Percentiles rank a stretch among this genome's conserved stretches.
These are phyloP conservation scores for Bombus vancouverensis DNA, from an alignment of 1,140 invertebrate genomes.

Conservation along the genomic window DNA sequence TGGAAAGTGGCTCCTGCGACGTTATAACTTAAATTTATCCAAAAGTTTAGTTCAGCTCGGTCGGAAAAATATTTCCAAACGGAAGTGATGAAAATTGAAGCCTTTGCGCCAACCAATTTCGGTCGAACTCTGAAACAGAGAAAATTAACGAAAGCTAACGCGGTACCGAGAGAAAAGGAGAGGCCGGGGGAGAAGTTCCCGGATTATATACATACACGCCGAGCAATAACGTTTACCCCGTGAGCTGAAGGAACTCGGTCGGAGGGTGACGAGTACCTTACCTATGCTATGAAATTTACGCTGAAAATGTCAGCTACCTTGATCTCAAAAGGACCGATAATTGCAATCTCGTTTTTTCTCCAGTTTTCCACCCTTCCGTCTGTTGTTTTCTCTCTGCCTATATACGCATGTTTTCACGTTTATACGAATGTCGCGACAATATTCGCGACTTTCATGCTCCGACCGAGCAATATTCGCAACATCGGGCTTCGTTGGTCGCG, in stretches of 20 bases:
- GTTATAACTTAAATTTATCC: not conserved
- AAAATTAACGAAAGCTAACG: slow-evolving; percentile 12
- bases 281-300: slow-evolving; percentile 13
- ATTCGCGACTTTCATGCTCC: not conserved
- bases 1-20: not conserved
- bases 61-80: not conserved
- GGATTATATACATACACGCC: not conserved
- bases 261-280: not conserved
- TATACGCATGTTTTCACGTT: not conserved
- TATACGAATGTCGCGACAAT: not conserved
- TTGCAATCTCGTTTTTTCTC: slow-evolving; percentile 20
- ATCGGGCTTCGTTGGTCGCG: slow-evolving; percentile 15
- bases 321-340: not conserved
- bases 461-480: slow-evolving; percentile 35
- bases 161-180: not conserved
- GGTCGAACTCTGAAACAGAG: not conserved
- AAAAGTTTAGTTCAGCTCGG: not conserved
- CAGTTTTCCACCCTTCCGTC: not conserved
- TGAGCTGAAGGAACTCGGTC: not conserved
- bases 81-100: not conserved
- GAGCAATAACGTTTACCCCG: slow-evolving; percentile 23
- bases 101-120: not conserved
- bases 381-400: not conserved
- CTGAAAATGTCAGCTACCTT: not conserved
- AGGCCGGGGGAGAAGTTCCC: not conserved